Percentiles rank a stretch among this genome's conserved stretches.
Evolutionary conservation across 1,140 invertebrate species (phyloP).

Genomic region (Atta colombica): DNA sequence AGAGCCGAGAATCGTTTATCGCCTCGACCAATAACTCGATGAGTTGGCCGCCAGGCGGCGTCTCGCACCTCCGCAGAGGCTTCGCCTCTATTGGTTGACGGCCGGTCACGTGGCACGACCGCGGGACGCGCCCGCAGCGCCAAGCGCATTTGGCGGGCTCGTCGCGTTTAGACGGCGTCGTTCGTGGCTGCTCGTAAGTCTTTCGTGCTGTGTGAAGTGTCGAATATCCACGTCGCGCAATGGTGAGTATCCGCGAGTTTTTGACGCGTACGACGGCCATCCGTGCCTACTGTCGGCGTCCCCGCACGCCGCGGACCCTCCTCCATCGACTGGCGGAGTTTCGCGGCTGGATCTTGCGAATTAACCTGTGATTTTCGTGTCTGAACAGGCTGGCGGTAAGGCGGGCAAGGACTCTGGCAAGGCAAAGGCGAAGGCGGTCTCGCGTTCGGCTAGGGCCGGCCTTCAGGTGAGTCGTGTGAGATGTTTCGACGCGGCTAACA

Average conservation of each 20-base stretch:
- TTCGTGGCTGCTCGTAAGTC: conserved; percentile 78
- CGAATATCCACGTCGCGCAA: conserved; percentile 80
- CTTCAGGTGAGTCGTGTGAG: conserved; percentile 93
- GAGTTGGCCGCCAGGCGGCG: not conserved
- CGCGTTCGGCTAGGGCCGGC: conserved; percentile 98
- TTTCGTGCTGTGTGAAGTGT: conserved; percentile 77
- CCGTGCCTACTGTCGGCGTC: conserved; percentile 67
- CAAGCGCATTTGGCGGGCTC: conserved; percentile 84
- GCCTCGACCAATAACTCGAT: not conserved
- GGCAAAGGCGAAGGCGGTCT: conserved; percentile 99
- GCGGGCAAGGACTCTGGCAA: conserved; percentile 99
- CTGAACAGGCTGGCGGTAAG: conserved; percentile 97
- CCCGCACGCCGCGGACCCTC: conserved; percentile 68
- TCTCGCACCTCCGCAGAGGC: not conserved
- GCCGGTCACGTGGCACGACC: conserved; percentile 77
- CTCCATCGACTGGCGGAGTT: conserved; percentile 82
- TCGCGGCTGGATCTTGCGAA: conserved; percentile 81
- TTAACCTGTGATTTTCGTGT: conserved; percentile 84
- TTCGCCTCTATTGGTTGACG: conserved; percentile 72
- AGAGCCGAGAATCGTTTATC: not conserved
- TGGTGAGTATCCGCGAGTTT: conserved; percentile 87
- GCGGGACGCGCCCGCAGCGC: conserved; percentile 79
- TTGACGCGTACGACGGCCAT: conserved; percentile 80
- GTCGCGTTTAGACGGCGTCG: conserved; percentile 81
- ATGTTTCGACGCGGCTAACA: not conserved